These are phyloP conservation scores for Drosophila ochracea DNA, from an alignment of 2,888 invertebrate species.

Conservation along the genomic window DNA sequence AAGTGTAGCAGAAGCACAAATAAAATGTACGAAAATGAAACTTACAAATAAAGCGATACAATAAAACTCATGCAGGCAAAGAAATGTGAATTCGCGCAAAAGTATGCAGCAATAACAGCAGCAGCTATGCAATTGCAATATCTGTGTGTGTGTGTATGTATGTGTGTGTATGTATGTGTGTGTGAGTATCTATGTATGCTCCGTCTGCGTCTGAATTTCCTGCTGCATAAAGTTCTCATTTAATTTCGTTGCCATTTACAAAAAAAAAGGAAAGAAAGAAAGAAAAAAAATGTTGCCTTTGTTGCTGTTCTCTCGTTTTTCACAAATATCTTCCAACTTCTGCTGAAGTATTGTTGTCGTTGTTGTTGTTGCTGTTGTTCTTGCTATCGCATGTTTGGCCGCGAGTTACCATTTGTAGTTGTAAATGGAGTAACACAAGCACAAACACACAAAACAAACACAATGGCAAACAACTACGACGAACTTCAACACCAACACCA, in stretches of 20 bases:
- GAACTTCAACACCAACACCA: constrained; percentile 10
- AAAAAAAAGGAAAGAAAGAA: constrained; percentile 14
- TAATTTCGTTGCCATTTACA: constrained; percentile 70
- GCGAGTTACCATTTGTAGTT: constrained; percentile 70
- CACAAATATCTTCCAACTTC: constrained; percentile 35
- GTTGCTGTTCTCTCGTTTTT: constrained; percentile 44
- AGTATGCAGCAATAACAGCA: constrained; percentile 69
- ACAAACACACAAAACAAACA: constrained; percentile 27
- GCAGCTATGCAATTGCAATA: constrained; percentile 54
- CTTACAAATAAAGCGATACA: constrained; percentile 10
- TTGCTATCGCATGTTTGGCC: constrained; percentile 67
- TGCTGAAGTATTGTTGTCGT: constrained; percentile 13
- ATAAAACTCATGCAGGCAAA: constrained; percentile 30
- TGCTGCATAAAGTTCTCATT: constrained; percentile 77
- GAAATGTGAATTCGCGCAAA: constrained; percentile 53
- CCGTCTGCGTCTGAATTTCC: constrained; percentile 63
- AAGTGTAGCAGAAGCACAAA: constrained; percentile 44
- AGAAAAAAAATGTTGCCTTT: constrained; percentile 12
- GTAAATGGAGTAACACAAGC: constrained; percentile 48
- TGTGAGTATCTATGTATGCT: constrained; percentile 19
- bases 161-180: constrained; percentile 1
- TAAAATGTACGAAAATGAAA: constrained; percentile 10
- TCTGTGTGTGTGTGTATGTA: constrained; percentile 13
- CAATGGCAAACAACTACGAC: neutral
- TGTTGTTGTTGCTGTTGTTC: constrained; percentile 27